These are phyloP conservation scores for Bugula neritina DNA, from an alignment of 2,888 invertebrate species.

Conservation along the genomic window DNA sequence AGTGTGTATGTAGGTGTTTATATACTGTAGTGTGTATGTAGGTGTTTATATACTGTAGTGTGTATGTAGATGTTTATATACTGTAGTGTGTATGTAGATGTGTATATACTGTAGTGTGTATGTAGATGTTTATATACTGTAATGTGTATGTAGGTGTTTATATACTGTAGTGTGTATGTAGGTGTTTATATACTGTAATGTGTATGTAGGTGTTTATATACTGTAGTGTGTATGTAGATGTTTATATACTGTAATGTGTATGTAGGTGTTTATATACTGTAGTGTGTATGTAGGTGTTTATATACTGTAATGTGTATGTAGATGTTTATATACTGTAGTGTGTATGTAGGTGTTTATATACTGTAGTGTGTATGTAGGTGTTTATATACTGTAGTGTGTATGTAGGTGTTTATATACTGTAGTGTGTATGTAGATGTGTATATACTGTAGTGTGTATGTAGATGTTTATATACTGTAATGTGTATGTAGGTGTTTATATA, in stretches of 20 bases:
- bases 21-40: not conserved
- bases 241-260: not conserved
- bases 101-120: not conserved
- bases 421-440: not conserved
- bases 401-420: slow-evolving; percentile 5
- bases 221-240: not conserved
- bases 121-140: slow-evolving; percentile 6
- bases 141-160: not conserved
- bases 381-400: not conserved
- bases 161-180: not conserved
- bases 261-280: slow-evolving; percentile 5
- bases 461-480: slow-evolving; percentile 1
- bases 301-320: not conserved
- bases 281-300: not conserved
- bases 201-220: not conserved
- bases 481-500: not conserved
- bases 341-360: not conserved
- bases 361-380: not conserved
- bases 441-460: not conserved
- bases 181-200: not conserved
- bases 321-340: not conserved
- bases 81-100: not conserved
- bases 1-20: not conserved
- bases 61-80: not conserved
- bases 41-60: not conserved